Base-by-base conservation (phyloP, 2,113 vertebrate genomes). In the Glareola pratincola region DNA sequence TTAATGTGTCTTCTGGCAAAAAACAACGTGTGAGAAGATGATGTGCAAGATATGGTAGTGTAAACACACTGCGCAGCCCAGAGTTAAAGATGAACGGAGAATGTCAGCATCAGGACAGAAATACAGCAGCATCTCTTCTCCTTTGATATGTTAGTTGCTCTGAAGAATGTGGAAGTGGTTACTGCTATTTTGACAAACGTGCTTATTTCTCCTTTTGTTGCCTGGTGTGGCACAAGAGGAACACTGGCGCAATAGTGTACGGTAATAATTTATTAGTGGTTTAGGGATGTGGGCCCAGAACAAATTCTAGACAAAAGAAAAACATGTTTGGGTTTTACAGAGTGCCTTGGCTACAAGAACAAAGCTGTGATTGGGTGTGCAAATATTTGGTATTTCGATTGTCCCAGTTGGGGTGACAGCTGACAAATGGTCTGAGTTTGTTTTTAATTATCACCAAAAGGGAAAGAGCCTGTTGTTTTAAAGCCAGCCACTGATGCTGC, bases 301-400 rank as follows among this genome's bases (percentile, higher is more conserved):
- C 95, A 97, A 95, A 97, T 97, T 96, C 96, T 97, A 97, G 95
- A 97, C 94, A 97, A 97, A 97, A 98, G 88, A 75, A 97, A 98
- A 98, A 98, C 89, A 96, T 98, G 88, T 97, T 97, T 95, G 93
- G 97, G 93, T 97, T 97, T 97, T 96, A 74, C 64, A 81, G 76
- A 96, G 50, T 1, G 75, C 84, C 72, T 98, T 97, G 97, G 94
- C 98, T 93, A 84, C 92, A 84, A 79, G 93, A 97, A 91, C 86
- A 97, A 96, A 97, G 92, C 79, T 96, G 67, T 84, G 84, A 92
- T 95, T 88, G 85, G 92, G 75, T 95, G 85, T 90, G 92, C 94
- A 97, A 97, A 97, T 93, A 96, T 94, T 97, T 97, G 85, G 83
- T 93, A 85, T 94, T 93, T 88, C 78, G 17, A 94, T 96, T 93